A percentile compares a stretch with the other conserved stretches of the same genome.
Evolutionary conservation across 2,888 invertebrate species (phyloP).

Genomic region (Salpingus planirostris): DNA sequence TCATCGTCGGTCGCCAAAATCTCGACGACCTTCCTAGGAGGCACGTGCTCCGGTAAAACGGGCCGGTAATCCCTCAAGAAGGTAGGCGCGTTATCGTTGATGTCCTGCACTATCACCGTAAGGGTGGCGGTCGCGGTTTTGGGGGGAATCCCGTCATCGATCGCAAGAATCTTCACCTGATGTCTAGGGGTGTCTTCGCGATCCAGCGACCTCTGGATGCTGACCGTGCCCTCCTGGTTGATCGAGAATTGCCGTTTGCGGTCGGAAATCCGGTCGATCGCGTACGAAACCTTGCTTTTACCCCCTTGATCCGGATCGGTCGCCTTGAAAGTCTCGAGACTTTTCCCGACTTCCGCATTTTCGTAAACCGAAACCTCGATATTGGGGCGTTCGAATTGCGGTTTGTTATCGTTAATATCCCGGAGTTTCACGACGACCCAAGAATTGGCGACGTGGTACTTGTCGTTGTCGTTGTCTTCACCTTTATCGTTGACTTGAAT

Average conservation of each 20-base stretch:
- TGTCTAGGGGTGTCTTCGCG: slow-evolving; percentile 92
- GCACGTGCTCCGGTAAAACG: slow-evolving; percentile 86
- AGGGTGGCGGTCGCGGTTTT: slow-evolving; percentile 90
- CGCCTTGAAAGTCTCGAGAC: slow-evolving; percentile 88
- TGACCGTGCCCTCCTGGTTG: slow-evolving; percentile 89
- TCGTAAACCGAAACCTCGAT: slow-evolving; percentile 88
- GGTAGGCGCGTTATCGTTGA: slow-evolving; percentile 90
- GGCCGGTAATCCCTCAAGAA: slow-evolving; percentile 89
- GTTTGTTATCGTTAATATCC: slow-evolving; percentile 96
- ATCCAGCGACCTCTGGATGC: slow-evolving; percentile 85
- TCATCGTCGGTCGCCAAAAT: slow-evolving; percentile 90
- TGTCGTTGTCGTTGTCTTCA: slow-evolving; percentile 92
- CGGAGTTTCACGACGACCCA: slow-evolving; percentile 89
- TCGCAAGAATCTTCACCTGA: slow-evolving; percentile 92
- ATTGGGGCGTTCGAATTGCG: slow-evolving; percentile 87
- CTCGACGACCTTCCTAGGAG: slow-evolving; percentile 85
- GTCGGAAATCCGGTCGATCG: slow-evolving; percentile 87
- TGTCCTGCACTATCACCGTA: slow-evolving; percentile 90
- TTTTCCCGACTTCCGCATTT: slow-evolving; percentile 84
- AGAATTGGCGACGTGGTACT: slow-evolving; percentile 92
- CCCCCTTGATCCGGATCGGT: slow-evolving; percentile 94
- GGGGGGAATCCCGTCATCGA: slow-evolving; percentile 88
- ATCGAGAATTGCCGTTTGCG: slow-evolving; percentile 90
- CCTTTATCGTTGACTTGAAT: slow-evolving; percentile 93
- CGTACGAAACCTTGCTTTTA: slow-evolving; percentile 83